A percentile compares a stretch with the other conserved stretches of the same genome.
These are phyloP conservation scores for Chaenogobius annularis DNA, from an alignment of 2,113 vertebrate species.

Conservation along the genomic window DNA sequence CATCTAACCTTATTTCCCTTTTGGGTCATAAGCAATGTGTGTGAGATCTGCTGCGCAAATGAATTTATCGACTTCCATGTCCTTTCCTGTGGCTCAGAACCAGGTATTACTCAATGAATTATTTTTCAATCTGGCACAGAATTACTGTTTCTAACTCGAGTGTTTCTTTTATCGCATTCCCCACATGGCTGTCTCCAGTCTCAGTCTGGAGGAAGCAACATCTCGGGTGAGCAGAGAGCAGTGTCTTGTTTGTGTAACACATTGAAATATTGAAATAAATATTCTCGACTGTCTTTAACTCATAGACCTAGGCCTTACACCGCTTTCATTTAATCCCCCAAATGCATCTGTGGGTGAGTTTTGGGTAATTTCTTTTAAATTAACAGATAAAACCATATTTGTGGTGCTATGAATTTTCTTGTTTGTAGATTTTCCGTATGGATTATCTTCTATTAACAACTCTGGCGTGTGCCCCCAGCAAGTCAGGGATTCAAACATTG, in stretches of 20 bases:
- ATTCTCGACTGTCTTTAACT: not conserved
- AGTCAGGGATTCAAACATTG: not conserved
- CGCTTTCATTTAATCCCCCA: conserved; percentile 1
- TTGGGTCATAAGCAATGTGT: not conserved
- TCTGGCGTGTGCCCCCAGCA: rapidly evolving
- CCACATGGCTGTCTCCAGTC: not conserved
- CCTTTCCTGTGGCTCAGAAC: not conserved
- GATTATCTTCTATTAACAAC: rapidly evolving
- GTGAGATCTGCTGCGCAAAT: conserved; percentile 11
- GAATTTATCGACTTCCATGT: not conserved
- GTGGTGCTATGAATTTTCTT: not conserved
- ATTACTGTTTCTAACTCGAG: not conserved
- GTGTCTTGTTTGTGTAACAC: not conserved
- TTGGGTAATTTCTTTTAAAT: not conserved
- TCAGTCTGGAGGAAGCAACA: not conserved
- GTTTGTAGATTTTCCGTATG: conserved; percentile 9
- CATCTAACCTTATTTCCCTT: conserved; percentile 1
- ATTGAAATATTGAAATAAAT: not conserved
- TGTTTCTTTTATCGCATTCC: not conserved
- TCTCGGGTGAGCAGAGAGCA: conserved; percentile 18
- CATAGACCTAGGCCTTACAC: not conserved
- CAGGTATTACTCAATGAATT: conserved; percentile 19
- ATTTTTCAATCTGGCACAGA: not conserved
- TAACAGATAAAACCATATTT: not conserved
- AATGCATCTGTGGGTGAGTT: conserved; percentile 34